Evolutionary conservation across 2,888 invertebrate genomes (phyloP), one percentile per base, ranked within the genome.

Genomic region (Keiferia lycopersicella): DNA sequence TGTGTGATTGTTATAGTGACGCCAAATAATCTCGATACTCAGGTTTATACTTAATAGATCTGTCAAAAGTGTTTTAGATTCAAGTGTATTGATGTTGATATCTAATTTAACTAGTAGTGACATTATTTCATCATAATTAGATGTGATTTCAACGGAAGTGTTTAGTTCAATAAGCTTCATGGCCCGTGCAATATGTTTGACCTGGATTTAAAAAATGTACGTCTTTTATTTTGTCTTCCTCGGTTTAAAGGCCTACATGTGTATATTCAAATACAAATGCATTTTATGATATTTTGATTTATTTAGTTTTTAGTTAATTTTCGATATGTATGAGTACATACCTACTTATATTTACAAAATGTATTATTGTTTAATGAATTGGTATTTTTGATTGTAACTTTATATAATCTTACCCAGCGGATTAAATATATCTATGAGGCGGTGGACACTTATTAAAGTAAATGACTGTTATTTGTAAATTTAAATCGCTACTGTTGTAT

Each of bases 151-250:
- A 16, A 12, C 56, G 34, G 30, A 30, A 26, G 26, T 26, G 14
- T 8, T 34, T 56, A 62, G 22, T 62, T 62, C 39, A 50, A 51
- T 34, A 34, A 16, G n/a, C n/a, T 30, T 26, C 14, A 56, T 16
- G 16, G 34, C 34, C 67, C 68, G 78, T 77, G 77, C 78, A 78
- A 78, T 79, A 75, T 73, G 73, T 78, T 74, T 73, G 75, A 74
- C 71, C 67, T 69, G 61, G 51, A 66, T 59, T 26, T 34, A 63
- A 66, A 70, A 61, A 64, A 64, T 67, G 63, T 63, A 41, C 64
- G 60, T 64, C 68, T 69, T 72, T 76, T 73, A 65, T 76, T 77
- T 77, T 74, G 80, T 80, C 81, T 81, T 81, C 80, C 80, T 75
- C 72, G 71, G 66, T 76, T 67, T 68, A 74, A 76, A 71, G 77